Evolutionary conservation across 2,113 vertebrate genomes (phyloP), one percentile per base, ranked within the genome.

Genomic region (Ceyx melanurus): DNA sequence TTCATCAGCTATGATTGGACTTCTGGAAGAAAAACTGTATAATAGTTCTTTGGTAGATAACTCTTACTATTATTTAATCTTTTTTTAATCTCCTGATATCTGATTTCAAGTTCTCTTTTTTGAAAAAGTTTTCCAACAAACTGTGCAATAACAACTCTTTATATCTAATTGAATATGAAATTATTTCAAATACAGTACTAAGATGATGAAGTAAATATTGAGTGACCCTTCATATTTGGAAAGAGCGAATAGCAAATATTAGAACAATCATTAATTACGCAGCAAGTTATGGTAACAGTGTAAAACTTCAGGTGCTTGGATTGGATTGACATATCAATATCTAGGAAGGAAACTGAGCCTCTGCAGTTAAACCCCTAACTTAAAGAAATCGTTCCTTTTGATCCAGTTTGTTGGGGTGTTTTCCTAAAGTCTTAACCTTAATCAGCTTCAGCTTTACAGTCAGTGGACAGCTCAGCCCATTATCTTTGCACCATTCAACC

Each of bases 401-500:
- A 76, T 89, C 42, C 15, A 68, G 17, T 93, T 77, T 77, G 66
- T 35, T 13, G 48, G 62, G 66, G 28, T 68, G 62, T 92, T 93
- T 94, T 95, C 84, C 67, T 72, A 58, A 86, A 90, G 48, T 80
- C 90, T 86, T 86, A 89, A 73, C 82, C 45, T 85, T 94, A 95
- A 95, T 88, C 94, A 96, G 74, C 72, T 94, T 97, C 82, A 94
- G 82, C 85, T 97, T 97, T 96, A 93, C 95, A 95, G 93, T 93
- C 95, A 96, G 82, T 93, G 90, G 96, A 82, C 64, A 96, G 82
- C 86, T 95, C 88, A 95, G 86, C 91, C 94, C 89, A 94, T 97
- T 97, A 97, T 96, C 89, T 93, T 97, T 97, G 96, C 95, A 95
- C 93, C 88, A 94, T 96, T 96, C 96, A 97, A 85, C 86, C 71